Evolutionary conservation across 2,888 invertebrate species (phyloP), one percentile per base, ranked within the genome.

Genomic region (Atethmia centrago): DNA sequence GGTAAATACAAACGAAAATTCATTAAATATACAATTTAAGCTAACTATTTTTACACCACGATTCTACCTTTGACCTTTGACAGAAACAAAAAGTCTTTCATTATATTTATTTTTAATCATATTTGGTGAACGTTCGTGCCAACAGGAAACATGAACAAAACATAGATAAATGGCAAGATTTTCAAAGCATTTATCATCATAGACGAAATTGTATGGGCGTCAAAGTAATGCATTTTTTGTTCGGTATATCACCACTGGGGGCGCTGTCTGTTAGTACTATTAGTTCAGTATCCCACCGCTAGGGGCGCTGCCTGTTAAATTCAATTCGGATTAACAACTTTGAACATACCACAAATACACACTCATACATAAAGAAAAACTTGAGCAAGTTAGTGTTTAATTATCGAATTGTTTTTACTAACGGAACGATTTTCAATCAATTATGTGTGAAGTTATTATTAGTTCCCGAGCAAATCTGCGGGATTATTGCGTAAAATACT

Each of bases 301-400:
- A 62, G 80, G 12, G n/a, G 45, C 62, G 47, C 64, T 55, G 53
- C 42, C 61, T 51, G 49, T 31, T 19, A 31, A 47, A 65, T 79
- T 75, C 74, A 86, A 83, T 86, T 81, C 84, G 82, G 74, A 83
- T 56, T 53, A 56, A 74, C 70, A 75, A 62, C 58, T 55, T 58
- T 59, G 56, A 71, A 78, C 83, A 82, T 74, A 74, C 67, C 55
- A 75, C 73, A 77, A 75, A 71, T 65, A 79, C 71, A 83, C 87
- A 75, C 71, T 55, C 82, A 78, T 78, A 84, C 85, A 69, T 70
- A 79, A 82, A 75, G 63, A 80, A 80, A 68, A 79, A 63, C 77
- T 86, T 86, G 86, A 86, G 86, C 86, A 86, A 86, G 79, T 80
- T 84, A 87, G 82, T 87, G 73, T 45, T 53, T 68, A 56, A 77